Base-by-base conservation (phyloP, 1,140 invertebrate genomes). In the Brachionus manjavacas region DNA sequence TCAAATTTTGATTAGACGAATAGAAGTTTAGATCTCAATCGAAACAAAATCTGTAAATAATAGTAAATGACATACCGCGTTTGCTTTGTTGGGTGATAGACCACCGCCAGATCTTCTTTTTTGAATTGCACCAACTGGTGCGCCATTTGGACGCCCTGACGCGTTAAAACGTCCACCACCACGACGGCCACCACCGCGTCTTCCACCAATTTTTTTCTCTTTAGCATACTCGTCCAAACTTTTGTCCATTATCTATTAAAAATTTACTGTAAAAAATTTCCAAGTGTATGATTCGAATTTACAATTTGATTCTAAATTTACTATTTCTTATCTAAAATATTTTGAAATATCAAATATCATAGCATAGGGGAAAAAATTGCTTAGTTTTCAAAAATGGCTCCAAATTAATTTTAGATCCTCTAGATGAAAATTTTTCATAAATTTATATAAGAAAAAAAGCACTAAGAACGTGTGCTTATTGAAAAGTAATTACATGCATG, bases 41-140 rank as follows among this genome's bases (percentile, higher is more conserved):
- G 43, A 46, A 46, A 46, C 43, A 46, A 46, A 46, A 46, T 46
- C 43, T 46, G 43, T 46, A 49, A 20, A 23, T 25, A 16, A 28
- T 49, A 7, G 3, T 55, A 28, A 41, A 52, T 28, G 12, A 52
- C 43, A 28, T 76, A 80, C 76, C 49, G 49, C 72, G 25, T 46
- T 49, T 76, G 72, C 72, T 25, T 76, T 76, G 16, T 12, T 14
- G 14, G 72, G 72, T 52, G 72, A 76, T 6, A 76, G 43, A 49
- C 76, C 49, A 12, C 76, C 76, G 8, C 28, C 49, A 39, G 52
- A 80, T 60, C 52, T 60, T 80, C 76, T 55, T 60, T 80, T 80
- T 60, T 60, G 49, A 3, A 55, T 31, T 7, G 46, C 46, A 31
- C 74, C 74, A 8, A 11, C 43, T 46, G 20, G 12, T 23, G 49